Conservation (phyloP, 2,113 vertebrate species). For the Mellivora capensis region DNA sequence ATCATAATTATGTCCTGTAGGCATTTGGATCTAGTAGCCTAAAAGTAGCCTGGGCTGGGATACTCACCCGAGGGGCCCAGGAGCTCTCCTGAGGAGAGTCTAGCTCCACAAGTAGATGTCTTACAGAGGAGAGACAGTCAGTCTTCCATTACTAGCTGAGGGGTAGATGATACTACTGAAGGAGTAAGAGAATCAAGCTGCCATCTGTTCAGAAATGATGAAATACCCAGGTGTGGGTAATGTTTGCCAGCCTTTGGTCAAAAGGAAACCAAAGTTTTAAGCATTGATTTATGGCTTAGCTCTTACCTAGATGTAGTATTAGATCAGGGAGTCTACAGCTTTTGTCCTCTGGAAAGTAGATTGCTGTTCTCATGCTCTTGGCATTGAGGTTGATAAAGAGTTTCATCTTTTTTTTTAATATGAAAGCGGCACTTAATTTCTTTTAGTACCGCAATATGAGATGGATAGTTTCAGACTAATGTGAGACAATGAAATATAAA, state of each 20-base stretch:
- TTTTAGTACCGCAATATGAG: not conserved
- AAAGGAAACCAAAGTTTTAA: not conserved
- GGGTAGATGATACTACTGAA: not conserved
- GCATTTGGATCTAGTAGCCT: not conserved
- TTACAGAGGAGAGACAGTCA: not conserved
- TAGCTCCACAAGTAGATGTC: not conserved
- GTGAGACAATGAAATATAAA: not conserved
- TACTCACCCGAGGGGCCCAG: not conserved
- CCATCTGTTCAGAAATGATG: not conserved
- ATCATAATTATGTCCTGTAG: not conserved
- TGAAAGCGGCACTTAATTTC: not conserved
- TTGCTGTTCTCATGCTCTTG: not conserved
- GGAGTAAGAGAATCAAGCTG: not conserved
- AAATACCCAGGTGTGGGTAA: not conserved
- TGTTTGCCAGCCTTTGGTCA: not conserved
- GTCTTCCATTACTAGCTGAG: not conserved
- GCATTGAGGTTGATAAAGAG: not conserved
- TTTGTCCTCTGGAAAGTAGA: not conserved
- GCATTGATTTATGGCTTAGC: not conserved
- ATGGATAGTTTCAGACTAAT: not conserved
- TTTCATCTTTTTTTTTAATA: conserved; percentile 2
- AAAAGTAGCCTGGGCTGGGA: not conserved
- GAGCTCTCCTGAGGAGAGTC: not conserved
- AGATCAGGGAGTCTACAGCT: not conserved
- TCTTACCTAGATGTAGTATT: not conserved